Conservation (phyloP, 2,797 vertebrate species). For the Notolepis coatsorum region DNA sequence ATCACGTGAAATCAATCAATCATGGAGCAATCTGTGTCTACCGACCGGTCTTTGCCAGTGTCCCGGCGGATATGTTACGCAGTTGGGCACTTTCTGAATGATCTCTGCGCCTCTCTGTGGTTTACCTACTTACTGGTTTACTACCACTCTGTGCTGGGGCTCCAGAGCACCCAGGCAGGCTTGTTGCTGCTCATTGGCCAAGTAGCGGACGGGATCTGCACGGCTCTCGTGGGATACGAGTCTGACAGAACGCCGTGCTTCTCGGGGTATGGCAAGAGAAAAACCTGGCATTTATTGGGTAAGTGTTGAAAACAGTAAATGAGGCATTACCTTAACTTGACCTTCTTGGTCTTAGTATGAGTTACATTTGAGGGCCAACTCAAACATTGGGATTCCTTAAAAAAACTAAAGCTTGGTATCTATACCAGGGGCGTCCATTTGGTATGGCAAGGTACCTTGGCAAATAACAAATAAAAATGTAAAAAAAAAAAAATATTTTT, state of each 20-base stretch:
- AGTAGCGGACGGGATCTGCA: conserved; percentile 84
- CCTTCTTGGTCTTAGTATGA: too few species aligned
- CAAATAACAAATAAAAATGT: too few species aligned
- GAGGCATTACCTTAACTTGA: too few species aligned
- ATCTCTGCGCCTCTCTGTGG: conserved; percentile 90
- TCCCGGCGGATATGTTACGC: conserved; percentile 80
- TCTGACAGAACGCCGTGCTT: conserved; percentile 78
- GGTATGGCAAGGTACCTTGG: too few species aligned
- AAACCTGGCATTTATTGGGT: conserved; percentile 89
- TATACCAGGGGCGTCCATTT: too few species aligned
- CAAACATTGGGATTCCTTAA: too few species aligned
- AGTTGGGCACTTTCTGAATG: conserved; percentile 87
- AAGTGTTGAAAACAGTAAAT: conserved; percentile 64
- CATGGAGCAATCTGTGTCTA: conserved; percentile 51
- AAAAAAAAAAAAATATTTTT: too few species aligned
- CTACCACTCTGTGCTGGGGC: conserved; percentile 84
- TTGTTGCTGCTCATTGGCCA: conserved; percentile 86
- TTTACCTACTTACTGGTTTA: conserved; percentile 90
- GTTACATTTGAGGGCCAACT: too few species aligned
- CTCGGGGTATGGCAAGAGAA: conserved; percentile 82
- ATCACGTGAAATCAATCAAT: conserved; percentile 45
- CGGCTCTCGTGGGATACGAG: conserved; percentile 85
- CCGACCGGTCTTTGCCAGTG: conserved; percentile 58
- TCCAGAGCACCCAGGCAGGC: conserved; percentile 79
- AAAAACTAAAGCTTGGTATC: too few species aligned